Base-by-base conservation (phyloP, 2,888 invertebrate genomes). In the Omphaloscelis lunosa region DNA sequence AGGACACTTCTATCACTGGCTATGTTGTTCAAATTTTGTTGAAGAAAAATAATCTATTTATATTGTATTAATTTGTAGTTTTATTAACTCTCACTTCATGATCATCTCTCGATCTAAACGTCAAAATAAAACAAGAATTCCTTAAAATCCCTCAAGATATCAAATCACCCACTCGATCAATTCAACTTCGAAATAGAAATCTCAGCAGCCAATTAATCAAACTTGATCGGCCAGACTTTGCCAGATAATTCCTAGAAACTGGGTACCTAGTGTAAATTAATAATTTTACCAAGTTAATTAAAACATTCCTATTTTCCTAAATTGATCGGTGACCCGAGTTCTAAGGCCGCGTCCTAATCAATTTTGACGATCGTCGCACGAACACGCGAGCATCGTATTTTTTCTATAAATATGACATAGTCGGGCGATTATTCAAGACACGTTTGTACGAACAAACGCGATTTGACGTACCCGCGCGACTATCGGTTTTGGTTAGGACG, bases 221-320 rank as follows among this genome's bases (percentile, higher is more conserved):
- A 85, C 80, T 85, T 75, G 66, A 80, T 81, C 84, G 75, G 84
- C 76, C 83, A 86, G 85, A 86, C 82, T 87, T 82, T 77, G 79
- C 74, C 80, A 90, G 88, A 88, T 90, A 90, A 85, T 81, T 80
- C 71, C 78, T 90, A 91, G 90, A 91, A 91, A 90, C 90, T 88
- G 70, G 77, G 27, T 74, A 62, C 65, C 17, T 63, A 70, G 71
- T 91, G 91, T 91, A 91, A 93, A 94, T 94, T 94, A 93, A 92
- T 94, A 93, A 93, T 94, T 93, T 93, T 90, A 83, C 84, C 80
- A 90, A 94, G 89, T 93, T 94, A 94, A 95, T 95, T 95, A 95
- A 94, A 95, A 94, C 78, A 84, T 86, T 86, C 77, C 82, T 72
- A 73, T 69, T 71, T 79, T 59, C 73, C 56, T 65, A 73, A 84